Evolutionary conservation across 2,888 invertebrate species (phyloP), one percentile per base, ranked within the genome.

Genomic region (Nymphalis polychloros): DNA sequence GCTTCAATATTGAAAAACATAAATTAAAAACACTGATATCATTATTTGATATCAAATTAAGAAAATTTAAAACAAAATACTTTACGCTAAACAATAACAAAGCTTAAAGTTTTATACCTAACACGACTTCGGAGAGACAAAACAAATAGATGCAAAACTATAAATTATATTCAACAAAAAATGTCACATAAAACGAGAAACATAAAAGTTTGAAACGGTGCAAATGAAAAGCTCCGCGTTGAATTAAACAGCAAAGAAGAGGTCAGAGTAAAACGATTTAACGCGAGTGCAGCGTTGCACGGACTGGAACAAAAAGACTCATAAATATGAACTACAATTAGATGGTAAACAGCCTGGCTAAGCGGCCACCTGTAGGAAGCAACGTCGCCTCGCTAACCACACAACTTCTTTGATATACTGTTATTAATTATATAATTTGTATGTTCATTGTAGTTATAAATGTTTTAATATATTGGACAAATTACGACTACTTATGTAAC

Each of bases 251-350:
- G 72, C 55, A 71, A 65, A 65, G 57, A 64, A 67, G 59, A 69
- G 70, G 67, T 64, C 73, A 71, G 71, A 73, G 73, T 76, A 76
- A 82, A 79, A 76, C 77, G 70, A 72, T 76, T 78, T 77, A 77
- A 76, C 74, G 76, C 70, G 53, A 70, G 64, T 67, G 76, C 75
- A 78, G 76, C 70, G 70, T 67, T 55, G 70, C 64, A 19, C 47
- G 48, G 66, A 61, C 60, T 66, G 60, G 52, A 63, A 74, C 74
- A 79, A 79, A 82, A 81, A 80, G 75, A 73, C 73, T 84, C 84
- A 84, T 86, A 87, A 86, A 88, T 87, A 83, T 84, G 80, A 83
- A 83, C 79, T 80, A 81, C 84, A 84, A 84, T 86, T 84, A 86
- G 79, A 74, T 75, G 73, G 77, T 70, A 71, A 75, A 75, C 77